Evolutionary conservation across 2,113 vertebrate genomes (phyloP).

Genomic region (Lepidothrix coronata): DNA sequence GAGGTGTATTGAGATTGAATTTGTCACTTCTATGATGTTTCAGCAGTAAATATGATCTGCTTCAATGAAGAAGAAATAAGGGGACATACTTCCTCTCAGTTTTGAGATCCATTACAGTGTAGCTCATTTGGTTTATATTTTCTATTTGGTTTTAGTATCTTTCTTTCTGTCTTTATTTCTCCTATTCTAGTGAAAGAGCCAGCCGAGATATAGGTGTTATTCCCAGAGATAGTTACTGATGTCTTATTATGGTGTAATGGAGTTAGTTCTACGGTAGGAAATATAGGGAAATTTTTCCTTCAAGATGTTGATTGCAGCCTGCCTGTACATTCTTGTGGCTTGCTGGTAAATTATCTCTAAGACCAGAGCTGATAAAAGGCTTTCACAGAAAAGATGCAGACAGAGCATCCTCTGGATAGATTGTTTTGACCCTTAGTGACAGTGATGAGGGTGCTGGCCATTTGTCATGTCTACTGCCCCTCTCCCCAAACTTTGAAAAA

Average conservation of each 20-base stretch:
- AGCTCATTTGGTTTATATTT: neutral
- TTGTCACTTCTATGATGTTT: neutral
- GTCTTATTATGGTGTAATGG: neutral
- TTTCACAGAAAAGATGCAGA: neutral
- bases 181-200: neutral
- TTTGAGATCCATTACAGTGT: neutral
- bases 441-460: neutral
- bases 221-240: neutral
- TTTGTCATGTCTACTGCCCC: neutral
- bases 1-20: neutral
- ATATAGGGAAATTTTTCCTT: neutral
- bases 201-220: neutral
- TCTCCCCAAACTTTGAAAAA: neutral
- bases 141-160: neutral
- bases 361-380: neutral
- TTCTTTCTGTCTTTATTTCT: neutral
- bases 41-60: neutral
- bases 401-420: fast-evolving
- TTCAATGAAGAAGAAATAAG: neutral
- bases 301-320: neutral
- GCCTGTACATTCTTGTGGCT: neutral
- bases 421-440: neutral
- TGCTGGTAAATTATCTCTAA: neutral
- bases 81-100: neutral
- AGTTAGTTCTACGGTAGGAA: neutral